A percentile compares a stretch with the other conserved stretches of the same genome.
Evolutionary conservation across 2,113 vertebrate species (phyloP).

Genomic region (Arvicanthis niloticus): DNA sequence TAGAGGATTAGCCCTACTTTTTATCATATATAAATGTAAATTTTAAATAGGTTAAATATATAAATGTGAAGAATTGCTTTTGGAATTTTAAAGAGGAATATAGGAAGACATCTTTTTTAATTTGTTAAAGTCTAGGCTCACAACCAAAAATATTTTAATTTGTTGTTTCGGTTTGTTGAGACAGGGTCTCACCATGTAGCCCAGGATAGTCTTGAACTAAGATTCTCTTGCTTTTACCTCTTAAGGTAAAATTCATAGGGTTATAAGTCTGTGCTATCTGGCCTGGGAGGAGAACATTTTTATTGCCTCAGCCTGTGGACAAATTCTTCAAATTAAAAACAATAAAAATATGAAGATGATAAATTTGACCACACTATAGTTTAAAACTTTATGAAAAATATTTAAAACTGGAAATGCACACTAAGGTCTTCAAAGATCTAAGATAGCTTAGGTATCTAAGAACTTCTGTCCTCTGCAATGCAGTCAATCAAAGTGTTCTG

Average conservation of each 20-base stretch:
- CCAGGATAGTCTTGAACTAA: not conserved
- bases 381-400: constrained; percentile 31
- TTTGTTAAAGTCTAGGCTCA: too few relatives aligned
- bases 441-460: not conserved
- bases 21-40: constrained; percentile 13
- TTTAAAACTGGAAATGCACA: constrained; percentile 11
- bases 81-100: not conserved
- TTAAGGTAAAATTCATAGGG: not conserved
- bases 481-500: not conserved
- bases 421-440: constrained; percentile 22
- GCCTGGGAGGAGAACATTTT: constrained; percentile 13
- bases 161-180: not conserved
- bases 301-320: not conserved
- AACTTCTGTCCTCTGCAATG: constrained; percentile 16
- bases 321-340: not conserved
- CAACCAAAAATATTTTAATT: not conserved
- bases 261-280: not conserved
- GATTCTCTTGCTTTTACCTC: not conserved
- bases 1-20: not conserved
- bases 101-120: not conserved
- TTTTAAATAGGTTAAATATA: constrained; percentile 6
- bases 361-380: not conserved
- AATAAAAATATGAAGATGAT: constrained; percentile 18
- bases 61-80: not conserved
- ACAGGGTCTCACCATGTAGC: not conserved